A percentile compares a stretch with the other conserved stretches of the same genome.
phyloP scores from a whole-genome alignment of 2,797 vertebrate genomes.

The Staurois parvus region DNA sequence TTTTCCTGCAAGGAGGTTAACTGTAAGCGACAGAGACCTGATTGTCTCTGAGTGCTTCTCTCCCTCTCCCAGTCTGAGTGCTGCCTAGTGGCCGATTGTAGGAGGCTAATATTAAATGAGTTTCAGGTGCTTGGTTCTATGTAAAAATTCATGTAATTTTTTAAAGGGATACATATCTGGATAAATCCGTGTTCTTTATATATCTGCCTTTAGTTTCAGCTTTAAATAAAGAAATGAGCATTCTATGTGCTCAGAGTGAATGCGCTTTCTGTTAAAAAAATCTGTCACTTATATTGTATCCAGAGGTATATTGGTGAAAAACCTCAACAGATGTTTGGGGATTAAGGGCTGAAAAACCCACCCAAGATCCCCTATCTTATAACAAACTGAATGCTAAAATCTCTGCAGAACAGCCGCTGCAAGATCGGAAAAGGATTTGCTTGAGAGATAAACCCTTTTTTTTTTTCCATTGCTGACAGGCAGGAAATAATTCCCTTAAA shows the following conservation, averaged over 20 bases:
- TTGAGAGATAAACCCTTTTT: conserved; percentile 49
- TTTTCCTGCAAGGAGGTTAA: too few species aligned
- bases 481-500: conserved; percentile 42
- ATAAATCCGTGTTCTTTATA: not conserved
- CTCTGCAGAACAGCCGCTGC: conserved; percentile 26
- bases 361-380: conserved; percentile 44
- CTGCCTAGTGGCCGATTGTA: too few species aligned
- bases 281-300: not conserved
- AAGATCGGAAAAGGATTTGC: conserved; percentile 55
- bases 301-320: conserved; percentile 25
- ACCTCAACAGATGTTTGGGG: conserved; percentile 59
- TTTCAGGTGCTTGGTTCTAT: too few species aligned
- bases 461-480: conserved; percentile 36
- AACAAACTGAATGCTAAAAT: conserved; percentile 42
- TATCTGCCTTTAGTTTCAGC: too few species aligned
- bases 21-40: too few species aligned
- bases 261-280: conserved; percentile 25
- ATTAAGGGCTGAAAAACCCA: conserved; percentile 49
- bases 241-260: not conserved
- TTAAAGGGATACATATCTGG: not conserved
- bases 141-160: too few species aligned
- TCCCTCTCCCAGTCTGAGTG: too few species aligned
- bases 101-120: too few species aligned
- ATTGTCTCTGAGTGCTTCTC: too few species aligned
- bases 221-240: not conserved